Conservation (phyloP, 1,140 invertebrate species). For the Aphelenchoides besseyi region DNA sequence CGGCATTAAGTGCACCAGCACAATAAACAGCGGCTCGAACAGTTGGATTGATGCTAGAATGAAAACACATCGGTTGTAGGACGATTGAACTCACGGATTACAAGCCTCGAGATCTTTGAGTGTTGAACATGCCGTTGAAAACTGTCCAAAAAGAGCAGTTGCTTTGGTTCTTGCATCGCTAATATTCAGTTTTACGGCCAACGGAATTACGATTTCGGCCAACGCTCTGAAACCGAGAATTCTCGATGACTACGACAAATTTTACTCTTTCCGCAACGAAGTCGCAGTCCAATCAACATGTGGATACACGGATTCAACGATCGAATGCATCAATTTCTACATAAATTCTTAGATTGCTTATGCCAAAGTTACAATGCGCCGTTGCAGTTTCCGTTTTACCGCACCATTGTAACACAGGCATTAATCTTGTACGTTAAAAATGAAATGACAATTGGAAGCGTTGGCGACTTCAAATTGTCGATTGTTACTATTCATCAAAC, state of each 20-base stretch:
- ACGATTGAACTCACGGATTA: not conserved
- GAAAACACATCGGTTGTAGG: not conserved
- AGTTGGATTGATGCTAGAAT: not conserved
- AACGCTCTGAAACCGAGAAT: not conserved
- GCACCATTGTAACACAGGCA: no score
- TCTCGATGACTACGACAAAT: not conserved
- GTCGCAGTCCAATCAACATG: not conserved
- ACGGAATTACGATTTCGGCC: not conserved
- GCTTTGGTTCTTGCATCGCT: constrained; percentile 6
- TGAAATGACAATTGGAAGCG: not conserved
- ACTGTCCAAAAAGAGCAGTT: not conserved
- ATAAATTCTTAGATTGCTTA: no score
- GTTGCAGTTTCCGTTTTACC: no score
- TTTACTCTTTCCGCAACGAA: not conserved
- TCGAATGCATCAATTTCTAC: not conserved
- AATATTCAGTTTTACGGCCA: not conserved
- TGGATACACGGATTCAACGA: not conserved
- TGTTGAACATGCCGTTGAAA: not conserved
- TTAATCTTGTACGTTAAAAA: no score
- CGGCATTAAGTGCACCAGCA: not conserved
- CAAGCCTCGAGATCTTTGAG: constrained; percentile 3
- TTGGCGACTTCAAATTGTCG: not conserved
- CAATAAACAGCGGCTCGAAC: not conserved
- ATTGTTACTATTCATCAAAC: no score
- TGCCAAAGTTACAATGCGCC: no score